Evolutionary conservation across 2,888 invertebrate species (phyloP), one percentile per base, ranked within the genome.

Genomic region (Vannuccia rotundouncinata): DNA sequence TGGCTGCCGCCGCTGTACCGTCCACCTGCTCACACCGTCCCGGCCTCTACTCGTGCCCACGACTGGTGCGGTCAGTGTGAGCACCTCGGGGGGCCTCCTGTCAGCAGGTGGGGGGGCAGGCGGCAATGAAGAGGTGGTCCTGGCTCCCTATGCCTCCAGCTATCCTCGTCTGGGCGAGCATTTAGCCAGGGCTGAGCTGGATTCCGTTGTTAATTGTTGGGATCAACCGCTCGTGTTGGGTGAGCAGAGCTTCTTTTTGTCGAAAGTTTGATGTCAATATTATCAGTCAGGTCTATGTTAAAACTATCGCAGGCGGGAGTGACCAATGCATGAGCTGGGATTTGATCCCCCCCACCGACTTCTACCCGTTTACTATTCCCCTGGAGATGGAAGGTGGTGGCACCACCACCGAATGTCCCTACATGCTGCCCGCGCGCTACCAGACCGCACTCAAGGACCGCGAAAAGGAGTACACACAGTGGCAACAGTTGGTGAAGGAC

Each of bases 61-160:
- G 2, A 1, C 45, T 2, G 45, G 31, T 77, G 60, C 77, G 1
- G 30, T 31, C 13, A 45, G 25, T 45, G 27, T 27, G 27, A 22
- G 27, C 1, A 45, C 30, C 31, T 27, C 29, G 22, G 77, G 31
- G 27, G 29, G 31, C 10, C 17, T 30, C 10, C 31, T 45, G 25
- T 31, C 77, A n/a, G 77, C 59, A 30, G 59, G 27, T 1, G 31
- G 31, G 1, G 27, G 25, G 10, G 31, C 27, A 25, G 31, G 74
- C 2, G 66, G 27, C 31, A 88, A 88, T 83, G 86, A 86, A 79
- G 83, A 84, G 22, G 82, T 89, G 17, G 82, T 84, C 29, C 83
- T 89, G 80, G 88, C 88, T 0, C 89, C 89, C 0, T 88, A 87
- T 83, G 86, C 88, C 83, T 88, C 89, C 0, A 85, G 83, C 84